Evolutionary conservation across 2,113 vertebrate species (phyloP).

Genomic region (Tenrec ecaudatus): DNA sequence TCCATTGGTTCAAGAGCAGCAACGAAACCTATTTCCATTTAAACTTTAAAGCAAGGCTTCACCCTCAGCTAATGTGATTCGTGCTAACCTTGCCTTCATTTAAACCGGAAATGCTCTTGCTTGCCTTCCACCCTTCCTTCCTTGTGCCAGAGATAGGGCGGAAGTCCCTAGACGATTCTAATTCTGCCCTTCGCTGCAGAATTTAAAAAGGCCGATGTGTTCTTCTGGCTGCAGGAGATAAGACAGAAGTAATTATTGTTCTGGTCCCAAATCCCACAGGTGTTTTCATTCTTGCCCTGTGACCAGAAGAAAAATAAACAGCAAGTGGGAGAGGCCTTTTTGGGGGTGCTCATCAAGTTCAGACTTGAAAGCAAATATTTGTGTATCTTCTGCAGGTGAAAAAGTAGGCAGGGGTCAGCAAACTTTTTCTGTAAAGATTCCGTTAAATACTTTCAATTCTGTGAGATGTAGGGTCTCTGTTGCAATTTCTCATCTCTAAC

Average conservation of each 20-base stretch:
- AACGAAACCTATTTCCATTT: constrained; percentile 41
- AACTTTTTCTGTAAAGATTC: constrained; percentile 42
- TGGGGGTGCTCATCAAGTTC: constrained; percentile 53
- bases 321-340: constrained; percentile 57
- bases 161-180: constrained; percentile 80
- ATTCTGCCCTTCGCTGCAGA: constrained; percentile 80
- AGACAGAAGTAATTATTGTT: constrained; percentile 84
- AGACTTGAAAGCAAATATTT: constrained; percentile 56
- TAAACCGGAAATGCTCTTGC: constrained; percentile 80
- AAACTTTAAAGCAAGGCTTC: constrained; percentile 54
- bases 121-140: constrained; percentile 79
- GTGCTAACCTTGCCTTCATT: constrained; percentile 77
- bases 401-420: constrained; percentile 10
- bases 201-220: constrained; percentile 83
- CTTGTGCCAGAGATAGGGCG: constrained; percentile 75
- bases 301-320: constrained; percentile 75
- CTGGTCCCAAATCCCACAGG: constrained; percentile 78
- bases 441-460: constrained; percentile 25
- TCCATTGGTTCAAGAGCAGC: constrained; percentile 58
- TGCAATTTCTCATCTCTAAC: neutral
- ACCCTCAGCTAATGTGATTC: constrained; percentile 69
- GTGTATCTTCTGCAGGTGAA: constrained; percentile 47
- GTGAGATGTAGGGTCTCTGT: neutral
- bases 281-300: constrained; percentile 74
- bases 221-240: constrained; percentile 83